Evolutionary conservation across 1,140 invertebrate species (phyloP).

Genomic region (Zaprionus camerounensis): DNA sequence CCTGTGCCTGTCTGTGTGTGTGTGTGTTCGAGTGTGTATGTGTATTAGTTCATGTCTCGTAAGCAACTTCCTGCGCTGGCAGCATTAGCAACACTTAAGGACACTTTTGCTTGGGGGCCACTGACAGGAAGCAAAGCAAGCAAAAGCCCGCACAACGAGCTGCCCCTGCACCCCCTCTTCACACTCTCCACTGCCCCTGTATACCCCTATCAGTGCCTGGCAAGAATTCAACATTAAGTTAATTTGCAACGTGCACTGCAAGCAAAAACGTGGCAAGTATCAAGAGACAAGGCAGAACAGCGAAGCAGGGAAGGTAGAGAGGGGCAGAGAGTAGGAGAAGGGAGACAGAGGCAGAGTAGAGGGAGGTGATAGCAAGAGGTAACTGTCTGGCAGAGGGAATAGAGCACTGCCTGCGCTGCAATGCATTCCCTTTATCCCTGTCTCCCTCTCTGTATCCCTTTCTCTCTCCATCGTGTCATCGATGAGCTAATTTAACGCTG

Average conservation of each 20-base stretch:
- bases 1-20: slow-evolving; percentile 28
- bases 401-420: slow-evolving; percentile 3
- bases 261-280: slow-evolving; percentile 37
- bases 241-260: slow-evolving; percentile 75
- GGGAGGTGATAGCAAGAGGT: background rate
- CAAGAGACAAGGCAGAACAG: background rate
- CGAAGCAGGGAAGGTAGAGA: background rate
- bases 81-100: slow-evolving; percentile 79
- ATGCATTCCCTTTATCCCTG: slow-evolving; percentile 22
- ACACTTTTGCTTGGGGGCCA: slow-evolving; percentile 65
- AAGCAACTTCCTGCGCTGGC: slow-evolving; percentile 68
- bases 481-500: slow-evolving; percentile 74
- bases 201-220: slow-evolving; percentile 2
- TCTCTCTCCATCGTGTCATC: slow-evolving; percentile 34
- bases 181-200: too few species aligned
- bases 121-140: slow-evolving; percentile 71
- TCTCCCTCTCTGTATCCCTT: too few species aligned
- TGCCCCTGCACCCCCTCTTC: background rate
- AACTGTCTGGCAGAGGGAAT: too few species aligned
- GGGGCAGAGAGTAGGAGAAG: background rate
- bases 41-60: slow-evolving; percentile 60
- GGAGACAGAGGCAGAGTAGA: background rate
- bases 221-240: slow-evolving; percentile 71
- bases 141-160: slow-evolving; percentile 46
- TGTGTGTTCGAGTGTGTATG: slow-evolving; percentile 9